Evolutionary conservation across 2,113 vertebrate genomes (phyloP).

Genomic region (Symphodus melops): DNA sequence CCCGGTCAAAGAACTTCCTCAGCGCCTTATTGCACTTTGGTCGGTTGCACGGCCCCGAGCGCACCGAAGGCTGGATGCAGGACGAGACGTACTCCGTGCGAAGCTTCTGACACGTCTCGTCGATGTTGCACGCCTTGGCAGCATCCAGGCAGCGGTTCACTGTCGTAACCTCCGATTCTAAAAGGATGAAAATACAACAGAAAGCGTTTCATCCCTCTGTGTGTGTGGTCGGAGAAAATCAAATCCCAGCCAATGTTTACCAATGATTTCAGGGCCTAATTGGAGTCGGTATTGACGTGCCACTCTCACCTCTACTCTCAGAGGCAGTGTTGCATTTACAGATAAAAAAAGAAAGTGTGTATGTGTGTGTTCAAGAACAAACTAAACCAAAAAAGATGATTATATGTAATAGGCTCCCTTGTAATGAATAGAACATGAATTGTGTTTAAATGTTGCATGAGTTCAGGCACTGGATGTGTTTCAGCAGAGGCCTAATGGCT

Average conservation of each 20-base stretch:
- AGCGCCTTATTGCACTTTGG: constrained; percentile 93
- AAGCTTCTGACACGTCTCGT: constrained; percentile 90
- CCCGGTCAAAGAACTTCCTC: constrained; percentile 96
- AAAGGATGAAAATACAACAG: constrained; percentile 21
- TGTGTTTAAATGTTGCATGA: constrained; percentile 78
- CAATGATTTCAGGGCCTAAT: constrained; percentile 50
- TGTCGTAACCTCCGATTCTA: constrained; percentile 88
- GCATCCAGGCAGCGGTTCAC: constrained; percentile 95
- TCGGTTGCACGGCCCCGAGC: constrained; percentile 86
- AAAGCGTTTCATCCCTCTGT: constrained; percentile 34
- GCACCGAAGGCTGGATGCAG: constrained; percentile 88
- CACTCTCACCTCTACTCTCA: constrained; percentile 19
- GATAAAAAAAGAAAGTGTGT: constrained; percentile 8
- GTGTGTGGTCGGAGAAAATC: constrained; percentile 48
- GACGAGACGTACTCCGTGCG: constrained; percentile 92
- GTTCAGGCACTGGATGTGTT: constrained; percentile 58
- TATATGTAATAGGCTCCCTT: constrained; percentile 45
- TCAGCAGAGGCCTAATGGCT: constrained; percentile 68
- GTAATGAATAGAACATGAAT: constrained; percentile 80
- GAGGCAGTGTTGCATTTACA: constrained; percentile 29
- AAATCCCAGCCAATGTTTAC: constrained; percentile 64
- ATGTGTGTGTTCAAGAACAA: constrained; percentile 29
- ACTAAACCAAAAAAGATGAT: constrained; percentile 54
- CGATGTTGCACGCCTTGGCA: constrained; percentile 94
- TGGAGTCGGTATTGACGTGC: constrained; percentile 41